These are phyloP conservation scores for Onychomys torridus DNA, from an alignment of 2,797 vertebrate genomes.

Conservation along the genomic window DNA sequence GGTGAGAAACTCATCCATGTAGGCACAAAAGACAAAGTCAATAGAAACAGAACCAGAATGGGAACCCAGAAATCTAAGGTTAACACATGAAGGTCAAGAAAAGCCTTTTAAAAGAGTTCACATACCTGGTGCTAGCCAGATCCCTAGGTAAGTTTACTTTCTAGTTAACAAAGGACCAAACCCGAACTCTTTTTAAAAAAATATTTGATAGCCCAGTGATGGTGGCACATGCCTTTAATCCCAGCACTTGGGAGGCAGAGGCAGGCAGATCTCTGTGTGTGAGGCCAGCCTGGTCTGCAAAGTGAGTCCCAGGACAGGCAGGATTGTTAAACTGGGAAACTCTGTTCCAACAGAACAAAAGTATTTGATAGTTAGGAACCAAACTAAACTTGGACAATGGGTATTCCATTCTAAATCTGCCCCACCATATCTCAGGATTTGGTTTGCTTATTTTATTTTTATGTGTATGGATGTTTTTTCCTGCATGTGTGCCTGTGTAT, in stretches of 20 bases:
- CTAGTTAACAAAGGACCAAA: background rate
- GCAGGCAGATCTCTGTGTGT: background rate
- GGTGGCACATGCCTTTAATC: background rate
- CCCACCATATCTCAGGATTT: background rate
- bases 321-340: background rate
- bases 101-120: background rate
- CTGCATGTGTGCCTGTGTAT: background rate
- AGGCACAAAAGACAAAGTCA: constrained; percentile 21
- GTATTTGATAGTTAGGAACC: background rate
- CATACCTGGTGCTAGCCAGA: background rate
- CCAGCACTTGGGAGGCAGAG: background rate
- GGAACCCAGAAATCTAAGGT: background rate
- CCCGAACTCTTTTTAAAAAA: background rate
- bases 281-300: background rate
- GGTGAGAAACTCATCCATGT: background rate
- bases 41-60: background rate
- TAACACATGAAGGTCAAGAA: background rate
- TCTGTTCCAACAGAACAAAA: background rate
- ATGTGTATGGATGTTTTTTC: background rate
- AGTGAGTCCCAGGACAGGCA: background rate
- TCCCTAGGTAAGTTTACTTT: background rate
- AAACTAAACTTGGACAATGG: background rate
- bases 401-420: background rate
- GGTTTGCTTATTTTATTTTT: background rate
- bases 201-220: background rate